Conservation (phyloP, 1,140 invertebrate species). For the Asobara japonica region DNA sequence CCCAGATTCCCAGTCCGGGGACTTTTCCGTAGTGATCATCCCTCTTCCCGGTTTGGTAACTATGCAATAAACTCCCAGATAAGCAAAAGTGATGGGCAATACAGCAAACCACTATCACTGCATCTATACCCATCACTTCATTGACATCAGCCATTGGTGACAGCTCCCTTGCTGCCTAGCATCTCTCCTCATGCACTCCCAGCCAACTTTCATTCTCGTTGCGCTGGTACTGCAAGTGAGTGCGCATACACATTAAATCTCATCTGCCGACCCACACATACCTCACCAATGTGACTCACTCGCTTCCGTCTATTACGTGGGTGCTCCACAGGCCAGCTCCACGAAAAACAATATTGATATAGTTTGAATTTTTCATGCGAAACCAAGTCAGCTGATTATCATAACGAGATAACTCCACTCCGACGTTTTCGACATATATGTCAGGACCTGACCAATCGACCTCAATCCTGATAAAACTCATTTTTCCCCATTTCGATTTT, state of each 20-base stretch:
- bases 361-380: neutral
- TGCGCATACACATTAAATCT: constrained; percentile 37
- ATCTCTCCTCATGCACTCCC: neutral
- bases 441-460: too few species aligned
- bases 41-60: too few species aligned
- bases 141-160: constrained; percentile 21
- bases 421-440: too few species aligned
- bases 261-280: constrained; percentile 28
- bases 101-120: neutral
- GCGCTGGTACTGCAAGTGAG: constrained; percentile 16
- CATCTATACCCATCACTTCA: constrained; percentile 10
- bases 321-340: neutral
- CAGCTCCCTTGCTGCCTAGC: constrained; percentile 20
- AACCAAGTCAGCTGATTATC: too few species aligned
- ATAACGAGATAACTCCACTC: too few species aligned
- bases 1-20: too few species aligned
- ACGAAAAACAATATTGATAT: neutral
- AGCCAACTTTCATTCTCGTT: constrained; percentile 19
- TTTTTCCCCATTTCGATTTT: too few species aligned
- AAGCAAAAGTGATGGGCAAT: too few species aligned
- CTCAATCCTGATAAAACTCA: too few species aligned
- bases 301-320: constrained; percentile 16
- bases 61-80: too few species aligned
- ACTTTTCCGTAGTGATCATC: too few species aligned
- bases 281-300: constrained; percentile 24